Conservation (phyloP, 2,888 invertebrate genomes). For the Lapara coniferarum region DNA sequence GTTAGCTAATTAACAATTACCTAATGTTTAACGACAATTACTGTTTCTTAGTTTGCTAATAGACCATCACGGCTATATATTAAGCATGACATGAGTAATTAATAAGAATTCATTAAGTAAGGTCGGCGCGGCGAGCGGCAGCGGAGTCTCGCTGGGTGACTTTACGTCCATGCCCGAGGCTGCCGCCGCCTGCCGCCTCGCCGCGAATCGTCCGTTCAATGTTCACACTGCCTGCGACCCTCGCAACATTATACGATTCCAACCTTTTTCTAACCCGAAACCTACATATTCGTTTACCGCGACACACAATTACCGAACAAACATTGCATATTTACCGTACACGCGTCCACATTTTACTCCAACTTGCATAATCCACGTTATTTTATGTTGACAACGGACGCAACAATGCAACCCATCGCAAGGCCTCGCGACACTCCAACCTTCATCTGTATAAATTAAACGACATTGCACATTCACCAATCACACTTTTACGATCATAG, state of each 20-base stretch:
- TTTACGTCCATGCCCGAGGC: conserved; percentile 20
- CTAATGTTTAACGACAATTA: neutral
- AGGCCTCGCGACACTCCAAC: conserved; percentile 50
- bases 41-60: neutral
- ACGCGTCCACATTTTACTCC: conserved; percentile 75
- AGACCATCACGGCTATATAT: neutral
- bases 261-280: conserved; percentile 30
- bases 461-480: conserved; percentile 61
- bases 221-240: conserved; percentile 18
- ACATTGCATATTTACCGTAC: conserved; percentile 68
- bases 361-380: conserved; percentile 81
- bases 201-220: conserved; percentile 14
- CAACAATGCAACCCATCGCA: conserved; percentile 70
- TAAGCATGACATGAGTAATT: conserved; percentile 2
- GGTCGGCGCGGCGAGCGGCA: conserved; percentile 2
- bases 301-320: neutral
- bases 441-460: conserved; percentile 56
- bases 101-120: conserved; percentile 16
- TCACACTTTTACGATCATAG: conserved; percentile 59
- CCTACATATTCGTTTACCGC: neutral
- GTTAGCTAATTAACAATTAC: neutral
- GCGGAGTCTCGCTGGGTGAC: conserved; percentile 16
- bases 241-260: conserved; percentile 1
- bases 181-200: conserved; percentile 2
- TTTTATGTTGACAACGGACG: conserved; percentile 79